Evolutionary conservation across 2,888 invertebrate genomes (phyloP).

Genomic region (Uloborus plumipes): DNA sequence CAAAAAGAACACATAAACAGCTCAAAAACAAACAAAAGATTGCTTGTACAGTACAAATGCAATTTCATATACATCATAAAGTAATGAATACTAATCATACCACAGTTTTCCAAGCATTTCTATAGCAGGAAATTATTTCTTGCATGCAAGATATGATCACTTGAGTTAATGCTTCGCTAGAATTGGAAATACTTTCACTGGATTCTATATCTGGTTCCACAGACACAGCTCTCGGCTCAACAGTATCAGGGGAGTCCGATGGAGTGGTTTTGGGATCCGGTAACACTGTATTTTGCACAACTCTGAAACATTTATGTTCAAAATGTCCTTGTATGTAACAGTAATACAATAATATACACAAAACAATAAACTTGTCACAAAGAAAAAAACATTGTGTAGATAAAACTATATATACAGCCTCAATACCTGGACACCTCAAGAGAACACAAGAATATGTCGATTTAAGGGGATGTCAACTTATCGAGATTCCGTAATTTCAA

Average conservation of each 20-base stretch:
- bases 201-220: slow-evolving; percentile 48
- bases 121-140: slow-evolving; percentile 49
- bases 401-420: no score
- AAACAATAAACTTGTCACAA: no score
- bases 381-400: no score
- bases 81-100: slow-evolving; percentile 4
- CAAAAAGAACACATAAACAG: no score
- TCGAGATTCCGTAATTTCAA: no score
- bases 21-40: no score
- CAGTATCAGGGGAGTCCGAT: slow-evolving; percentile 25
- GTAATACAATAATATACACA: no score
- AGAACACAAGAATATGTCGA: no score
- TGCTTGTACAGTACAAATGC: no score
- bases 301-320: slow-evolving; percentile 9
- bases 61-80: no score
- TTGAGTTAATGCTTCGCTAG: slow-evolving; percentile 37
- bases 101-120: slow-evolving; percentile 57
- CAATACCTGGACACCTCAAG: no score
- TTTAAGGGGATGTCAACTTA: no score
- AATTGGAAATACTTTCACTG: slow-evolving; percentile 31
- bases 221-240: slow-evolving; percentile 40
- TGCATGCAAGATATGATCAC: slow-evolving; percentile 43
- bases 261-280: slow-evolving; percentile 28
- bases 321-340: not conserved
- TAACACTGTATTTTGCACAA: slow-evolving; percentile 33